phyloP scores from a whole-genome alignment of 2,888 invertebrate genomes.

The Rhagium mordax region DNA sequence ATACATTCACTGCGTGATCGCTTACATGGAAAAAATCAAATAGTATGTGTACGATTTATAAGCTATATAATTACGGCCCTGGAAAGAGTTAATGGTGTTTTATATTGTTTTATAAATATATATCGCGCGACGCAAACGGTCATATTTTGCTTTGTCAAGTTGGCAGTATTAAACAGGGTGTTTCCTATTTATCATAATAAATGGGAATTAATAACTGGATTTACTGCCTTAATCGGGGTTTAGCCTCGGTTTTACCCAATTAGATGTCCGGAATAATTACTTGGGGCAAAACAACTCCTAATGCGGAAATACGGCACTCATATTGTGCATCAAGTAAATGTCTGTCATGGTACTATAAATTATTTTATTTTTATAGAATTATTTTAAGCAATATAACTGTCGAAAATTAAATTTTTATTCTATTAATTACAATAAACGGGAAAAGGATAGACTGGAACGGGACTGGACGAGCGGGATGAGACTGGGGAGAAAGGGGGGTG shows the following conservation, averaged over 20 bases:
- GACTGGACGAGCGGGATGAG: no score
- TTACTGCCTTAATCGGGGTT: not conserved
- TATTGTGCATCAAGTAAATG: not conserved
- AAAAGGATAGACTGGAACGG: no score
- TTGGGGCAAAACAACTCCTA: not conserved
- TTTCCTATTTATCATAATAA: not conserved
- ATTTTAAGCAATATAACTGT: no score
- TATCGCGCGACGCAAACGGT: not conserved
- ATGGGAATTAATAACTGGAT: not conserved
- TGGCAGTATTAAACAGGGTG: not conserved
- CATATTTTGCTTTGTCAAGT: not conserved
- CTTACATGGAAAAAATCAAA: conserved; percentile 8
- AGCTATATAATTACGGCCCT: not conserved
- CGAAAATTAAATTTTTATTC: no score
- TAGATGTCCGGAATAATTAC: not conserved
- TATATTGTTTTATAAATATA: conserved; percentile 1
- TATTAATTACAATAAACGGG: no score
- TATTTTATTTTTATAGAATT: not conserved
- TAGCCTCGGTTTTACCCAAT: not conserved
- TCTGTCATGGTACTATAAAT: not conserved
- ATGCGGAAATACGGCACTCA: not conserved
- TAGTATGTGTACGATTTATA: not conserved
- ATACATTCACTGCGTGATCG: conserved; percentile 10
- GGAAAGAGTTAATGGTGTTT: not conserved
- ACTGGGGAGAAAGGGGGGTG: no score